Conservation (phyloP, 2,888 invertebrate species). For the Synergus laeviventris region DNA sequence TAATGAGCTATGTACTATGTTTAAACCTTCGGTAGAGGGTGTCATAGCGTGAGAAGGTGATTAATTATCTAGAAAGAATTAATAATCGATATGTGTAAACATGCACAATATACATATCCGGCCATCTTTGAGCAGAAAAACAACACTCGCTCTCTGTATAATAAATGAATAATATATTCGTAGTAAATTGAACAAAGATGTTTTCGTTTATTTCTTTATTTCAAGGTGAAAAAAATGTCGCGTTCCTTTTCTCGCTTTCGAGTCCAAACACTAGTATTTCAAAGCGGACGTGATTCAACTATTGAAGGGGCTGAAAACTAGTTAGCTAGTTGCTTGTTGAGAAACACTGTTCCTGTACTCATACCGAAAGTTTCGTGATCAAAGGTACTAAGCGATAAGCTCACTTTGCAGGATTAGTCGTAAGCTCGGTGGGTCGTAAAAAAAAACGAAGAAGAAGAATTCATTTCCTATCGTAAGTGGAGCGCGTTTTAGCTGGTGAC, state of each 20-base stretch:
- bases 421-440: not conserved
- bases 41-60: too few relatives aligned
- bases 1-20: too few relatives aligned
- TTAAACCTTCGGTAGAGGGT: too few relatives aligned
- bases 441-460: not conserved
- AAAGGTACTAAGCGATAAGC: constrained; percentile 27
- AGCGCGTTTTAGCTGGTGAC: not conserved
- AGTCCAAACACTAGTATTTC: constrained; percentile 11
- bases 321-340: constrained; percentile 23
- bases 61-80: too few relatives aligned
- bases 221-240: not conserved
- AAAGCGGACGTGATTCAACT: constrained; percentile 17
- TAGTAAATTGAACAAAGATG: not conserved
- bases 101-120: too few relatives aligned
- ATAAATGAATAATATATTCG: not conserved
- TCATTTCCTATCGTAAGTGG: not conserved
- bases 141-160: too few relatives aligned
- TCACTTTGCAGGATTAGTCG: constrained; percentile 27
- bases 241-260: not conserved
- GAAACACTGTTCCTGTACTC: constrained; percentile 16
- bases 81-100: too few relatives aligned
- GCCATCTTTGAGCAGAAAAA: too few relatives aligned
- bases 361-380: constrained; percentile 32
- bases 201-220: not conserved
- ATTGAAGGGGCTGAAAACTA: constrained; percentile 4